Base-by-base conservation (phyloP, 2,888 invertebrate genomes). In the Microplitis deprimator region DNA sequence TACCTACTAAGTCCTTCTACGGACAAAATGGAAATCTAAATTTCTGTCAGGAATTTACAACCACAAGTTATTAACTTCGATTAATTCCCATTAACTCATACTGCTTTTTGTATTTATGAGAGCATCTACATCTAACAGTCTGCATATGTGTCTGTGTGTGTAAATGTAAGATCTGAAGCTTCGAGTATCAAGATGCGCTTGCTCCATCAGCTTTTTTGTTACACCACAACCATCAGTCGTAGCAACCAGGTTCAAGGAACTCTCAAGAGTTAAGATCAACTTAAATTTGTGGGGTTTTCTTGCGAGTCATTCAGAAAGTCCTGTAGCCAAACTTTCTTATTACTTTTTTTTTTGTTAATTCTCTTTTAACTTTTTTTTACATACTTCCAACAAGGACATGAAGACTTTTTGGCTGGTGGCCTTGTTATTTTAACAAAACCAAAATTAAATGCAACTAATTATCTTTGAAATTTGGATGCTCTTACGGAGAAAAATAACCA, bases 1-100 rank as follows among this genome's bases (percentile, higher is more conserved):
- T 17, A 60, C 76, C 77, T 71, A 74, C 78, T 72, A 75, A 68
- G 75, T 71, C 74, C 76, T 77, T 77, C 40, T 65, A 65, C 6
- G 29, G 64, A 64, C 16, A 17, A 70, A 76, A 76, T 76, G 76
- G 60, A 76, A 76, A 76, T 76, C 39, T 38, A 17, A 39, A 71
- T 71, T 71, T 71, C 60, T 17, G 67, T 29, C 59, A 70, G 59
- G 20, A 8, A 20, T 17, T 41, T n/a, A 20, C 16, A 20, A 69
- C n/a, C 59, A 8, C 62, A 5, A 62, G 62, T 62, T 17, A 62
- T 62, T 20, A 62, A 62, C 16, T 50, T 13, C 13, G 50, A 62
- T 62, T 62, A 62, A 62, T 17, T 62, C 62, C 62, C 20, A 62
- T 62, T 62, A 62, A 16, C 17, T 62, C 6, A 16, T 62, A 16